Evolutionary conservation across 2,797 vertebrate genomes (phyloP).

Genomic region (Ciconia nigra): DNA sequence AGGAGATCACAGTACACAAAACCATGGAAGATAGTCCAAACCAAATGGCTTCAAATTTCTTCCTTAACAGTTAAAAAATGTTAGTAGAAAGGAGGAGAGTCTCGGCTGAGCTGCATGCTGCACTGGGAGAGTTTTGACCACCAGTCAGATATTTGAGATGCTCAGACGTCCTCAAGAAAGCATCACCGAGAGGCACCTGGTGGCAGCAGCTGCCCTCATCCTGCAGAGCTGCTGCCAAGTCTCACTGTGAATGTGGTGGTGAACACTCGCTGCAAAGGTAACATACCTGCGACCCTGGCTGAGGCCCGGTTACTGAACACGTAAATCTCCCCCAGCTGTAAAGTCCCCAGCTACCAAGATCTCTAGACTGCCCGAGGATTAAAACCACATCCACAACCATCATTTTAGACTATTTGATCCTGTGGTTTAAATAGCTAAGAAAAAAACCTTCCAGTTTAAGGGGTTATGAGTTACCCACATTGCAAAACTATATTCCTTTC

Average conservation of each 20-base stretch:
- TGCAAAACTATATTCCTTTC: background rate
- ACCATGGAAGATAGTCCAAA: background rate
- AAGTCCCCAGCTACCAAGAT: background rate
- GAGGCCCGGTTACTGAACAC: background rate
- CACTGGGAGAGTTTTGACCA: background rate
- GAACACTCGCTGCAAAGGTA: fast-evolving
- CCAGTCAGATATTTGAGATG: background rate
- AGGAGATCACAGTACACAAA: background rate
- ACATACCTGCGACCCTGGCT: fast-evolving
- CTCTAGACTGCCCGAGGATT: background rate
- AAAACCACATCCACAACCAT: background rate
- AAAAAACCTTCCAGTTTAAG: background rate
- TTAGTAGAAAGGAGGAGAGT: background rate
- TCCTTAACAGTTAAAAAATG: background rate
- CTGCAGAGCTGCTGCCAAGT: fast-evolving
- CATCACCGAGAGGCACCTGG: fast-evolving
- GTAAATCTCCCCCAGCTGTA: too few relatives aligned
- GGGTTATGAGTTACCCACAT: background rate
- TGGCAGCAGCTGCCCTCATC: background rate
- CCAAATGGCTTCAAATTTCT: background rate
- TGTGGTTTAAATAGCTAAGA: background rate
- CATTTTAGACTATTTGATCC: background rate
- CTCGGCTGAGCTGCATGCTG: background rate
- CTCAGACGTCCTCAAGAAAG: background rate
- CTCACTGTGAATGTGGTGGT: fast-evolving